Base-by-base conservation (phyloP, 2,113 vertebrate genomes). In the Aix galericulata region DNA sequence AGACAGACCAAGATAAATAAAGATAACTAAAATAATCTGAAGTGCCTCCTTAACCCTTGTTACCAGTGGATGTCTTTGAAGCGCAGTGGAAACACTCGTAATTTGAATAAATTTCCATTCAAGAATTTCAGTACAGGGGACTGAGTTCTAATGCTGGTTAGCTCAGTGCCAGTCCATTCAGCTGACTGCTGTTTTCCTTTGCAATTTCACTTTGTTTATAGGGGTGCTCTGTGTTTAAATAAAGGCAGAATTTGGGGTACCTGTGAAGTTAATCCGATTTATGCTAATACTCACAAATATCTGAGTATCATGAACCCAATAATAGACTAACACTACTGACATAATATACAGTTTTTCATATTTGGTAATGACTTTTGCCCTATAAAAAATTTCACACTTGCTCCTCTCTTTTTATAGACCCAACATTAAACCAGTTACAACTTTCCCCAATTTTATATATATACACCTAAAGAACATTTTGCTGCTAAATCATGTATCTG, bases 351-450 rank as follows among this genome's bases (percentile, higher is more conserved):
- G n/a, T 62, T 63, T 53, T 66, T 67, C 5, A 21, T n/a, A 9
- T 81, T 40, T 88, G 21, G 8, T 25, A 81, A 40, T 21, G 80
- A 56, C 3, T 6, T 27, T 85, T 22, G 63, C 11, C 29, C 17
- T 58, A 68, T 27, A 84, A 58, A 80, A 90, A 40, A 22, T 53
- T 80, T 63, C 1, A 1, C 13, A 40, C 23, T 58, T 73, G 13
- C 12, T 79, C 0, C 0, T 42, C 66, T 26, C 44, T 34, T 59
- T 14, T 26, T 14, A 38, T 1, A 6, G 73, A 48, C 8, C 2
- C 7, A 81, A 8, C 6, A 73, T 48, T 50, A 86, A 89, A 81
- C 20, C 52, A 89, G 46, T 59, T 93, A 56, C 20, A 75, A 46
- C 0, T 1, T 81, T 69, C 42, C 17, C 17, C 11, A 22, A 6